Evolutionary conservation across 2,113 vertebrate genomes (phyloP).

Genomic region (Eidolon helvum): DNA sequence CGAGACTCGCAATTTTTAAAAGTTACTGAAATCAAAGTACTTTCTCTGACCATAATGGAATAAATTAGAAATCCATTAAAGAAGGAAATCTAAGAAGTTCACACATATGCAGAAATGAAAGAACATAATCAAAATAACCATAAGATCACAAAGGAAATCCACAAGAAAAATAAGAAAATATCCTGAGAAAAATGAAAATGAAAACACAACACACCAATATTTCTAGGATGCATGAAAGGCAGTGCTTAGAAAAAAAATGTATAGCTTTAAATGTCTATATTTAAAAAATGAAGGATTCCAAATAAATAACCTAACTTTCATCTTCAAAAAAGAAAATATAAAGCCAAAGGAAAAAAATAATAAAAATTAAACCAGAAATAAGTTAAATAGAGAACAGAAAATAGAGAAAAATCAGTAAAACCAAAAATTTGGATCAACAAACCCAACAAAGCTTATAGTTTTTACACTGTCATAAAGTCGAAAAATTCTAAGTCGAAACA

Average conservation of each 20-base stretch:
- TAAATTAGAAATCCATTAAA: neutral
- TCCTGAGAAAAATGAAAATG: too few relatives aligned
- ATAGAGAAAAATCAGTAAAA: neutral
- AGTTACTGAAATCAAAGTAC: neutral
- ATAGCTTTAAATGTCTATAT: neutral
- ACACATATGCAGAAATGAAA: neutral
- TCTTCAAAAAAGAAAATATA: too few relatives aligned
- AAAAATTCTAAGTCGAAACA: too few relatives aligned
- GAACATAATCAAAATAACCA: too few relatives aligned
- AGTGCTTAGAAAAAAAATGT: too few relatives aligned
- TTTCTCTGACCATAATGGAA: neutral
- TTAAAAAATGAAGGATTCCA: neutral
- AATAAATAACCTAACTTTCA: neutral
- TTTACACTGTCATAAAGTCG: too few relatives aligned
- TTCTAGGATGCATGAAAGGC: too few relatives aligned
- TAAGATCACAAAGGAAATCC: too few relatives aligned
- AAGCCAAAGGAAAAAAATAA: neutral
- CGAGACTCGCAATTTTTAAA: neutral
- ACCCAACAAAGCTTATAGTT: too few relatives aligned
- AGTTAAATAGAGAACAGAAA: neutral
- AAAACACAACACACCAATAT: too few relatives aligned
- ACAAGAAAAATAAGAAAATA: too few relatives aligned
- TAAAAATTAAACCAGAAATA: neutral
- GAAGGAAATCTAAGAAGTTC: neutral
- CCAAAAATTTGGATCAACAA: too few relatives aligned